Evolutionary conservation across 92 coral and sea anemone species (phyloP), one percentile per base, ranked within the genome.

Genomic region (Epizoanthus illoricatus): DNA sequence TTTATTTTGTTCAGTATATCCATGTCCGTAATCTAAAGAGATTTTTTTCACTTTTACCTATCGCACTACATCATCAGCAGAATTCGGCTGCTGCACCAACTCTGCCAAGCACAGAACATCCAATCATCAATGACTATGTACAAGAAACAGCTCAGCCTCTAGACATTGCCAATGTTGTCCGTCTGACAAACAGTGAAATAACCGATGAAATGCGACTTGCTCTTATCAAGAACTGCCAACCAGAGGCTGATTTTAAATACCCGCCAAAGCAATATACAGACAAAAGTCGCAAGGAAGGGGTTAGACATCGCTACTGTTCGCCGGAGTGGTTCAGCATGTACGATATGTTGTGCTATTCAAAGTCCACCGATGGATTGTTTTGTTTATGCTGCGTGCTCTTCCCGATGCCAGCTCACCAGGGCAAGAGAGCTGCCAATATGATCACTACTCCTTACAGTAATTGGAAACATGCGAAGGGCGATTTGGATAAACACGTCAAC

Each of bases 351-450:
- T 85, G 84, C 89, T 85, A 85, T 19, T 81, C 92, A 19, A 85
- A 81, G 84, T 74, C 92, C 39, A 89, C 89, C 73, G 89, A 86
- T 76, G 80, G 87, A 61, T n/a, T 82, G 69, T 89, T 86, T 59
- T 85, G 87, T 79, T 81, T 89, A 89, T 86, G 92, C 87, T 86
- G 92, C 81, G 85, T 74, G 75, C 85, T 88, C 70, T 88, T 84
- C 68, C 86, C 88, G 59, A 52, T 75, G 80, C 84, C 83, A 88
- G 88, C 88, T 71, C 83, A 80, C 65, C 86, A 73, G 75, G 88
- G 91, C 69, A 71, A 88, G 71, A 66, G 79, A 47, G 80, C 80
- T 8, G 24, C 65, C 52, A 74, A 65, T 84, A 79, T 85, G 64
- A 79, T 78, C 73, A 76, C 80, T 36, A 57, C 76, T 55, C 84